Evolutionary conservation across 1,140 invertebrate species (phyloP), one percentile per base, ranked within the genome.

Genomic region (Babylonia areolata): DNA sequence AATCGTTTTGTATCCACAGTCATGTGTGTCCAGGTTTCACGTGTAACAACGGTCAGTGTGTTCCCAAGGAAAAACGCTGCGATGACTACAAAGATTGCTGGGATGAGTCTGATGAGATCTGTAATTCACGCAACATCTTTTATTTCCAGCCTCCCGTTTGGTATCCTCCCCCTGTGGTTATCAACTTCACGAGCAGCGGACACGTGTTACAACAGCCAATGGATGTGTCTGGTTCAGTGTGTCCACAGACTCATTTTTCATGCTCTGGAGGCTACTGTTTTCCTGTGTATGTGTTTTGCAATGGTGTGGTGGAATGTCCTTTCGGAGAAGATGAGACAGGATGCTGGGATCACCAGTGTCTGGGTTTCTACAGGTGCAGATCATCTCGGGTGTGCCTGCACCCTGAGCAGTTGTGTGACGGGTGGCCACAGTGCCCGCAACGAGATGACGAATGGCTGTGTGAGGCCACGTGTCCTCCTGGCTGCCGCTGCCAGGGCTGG

Each of bases 251-350:
- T 2, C 79, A 81, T 46, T 81, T 54, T 46, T 28, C n/a, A 6
- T 81, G 79, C 35, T 28, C n/a, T 12, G 42, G 33, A 11, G 17
- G 35, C 79, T 81, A 81, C 46, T 81, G 79, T 20, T 9, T 81
- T 28, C 79, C 79, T 54, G 79, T 81, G 15, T 81, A 54, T 35
- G n/a, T 81, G 15, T n/a, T 42, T 20, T 81, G 79, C 46, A 81
- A 81, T 42, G 79, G 79, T 0, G 79, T 81, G 1, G 17, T 11
- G 31, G 79, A 81, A 42, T 81, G 79, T 33, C 31, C 79, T 12
- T 42, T 42, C 0, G 42, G 42, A 1, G 79, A 81, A n/a, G 79
- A 81, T 35, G 79, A 81, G 79, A 5, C 11, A 15, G 3, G 28
- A 0, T 77, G 75, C 5, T 0, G 40, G 3, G 15, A 3, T 12